Conservation (phyloP, 2,113 vertebrate genomes). For the Chloropsis cyanopogon region DNA sequence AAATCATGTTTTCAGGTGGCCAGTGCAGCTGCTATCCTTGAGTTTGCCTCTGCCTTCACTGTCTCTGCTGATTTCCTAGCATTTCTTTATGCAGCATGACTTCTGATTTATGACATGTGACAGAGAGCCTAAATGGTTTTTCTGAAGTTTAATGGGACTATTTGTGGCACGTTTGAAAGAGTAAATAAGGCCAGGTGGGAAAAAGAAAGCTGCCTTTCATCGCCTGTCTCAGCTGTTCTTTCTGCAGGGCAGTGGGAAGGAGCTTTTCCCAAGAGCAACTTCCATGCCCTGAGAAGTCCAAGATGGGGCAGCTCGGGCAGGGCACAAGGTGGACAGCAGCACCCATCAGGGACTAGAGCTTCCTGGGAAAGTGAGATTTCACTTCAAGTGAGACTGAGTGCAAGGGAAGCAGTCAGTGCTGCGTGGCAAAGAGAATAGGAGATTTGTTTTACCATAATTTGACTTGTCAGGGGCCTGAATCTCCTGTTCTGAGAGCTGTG, state of each 20-base stretch:
- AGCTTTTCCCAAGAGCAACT: neutral
- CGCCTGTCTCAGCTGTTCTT: neutral
- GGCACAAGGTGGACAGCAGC: neutral
- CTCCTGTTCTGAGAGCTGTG: neutral
- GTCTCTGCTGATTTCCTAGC: neutral
- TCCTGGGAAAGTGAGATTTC: neutral
- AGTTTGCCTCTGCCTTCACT: neutral
- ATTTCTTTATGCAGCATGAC: neutral
- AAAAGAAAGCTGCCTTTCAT: neutral
- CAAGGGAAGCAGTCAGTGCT: neutral
- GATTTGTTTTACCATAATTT: neutral
- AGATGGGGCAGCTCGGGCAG: accelerated
- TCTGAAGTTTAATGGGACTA: neutral
- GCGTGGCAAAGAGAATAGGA: accelerated
- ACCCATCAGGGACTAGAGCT: neutral
- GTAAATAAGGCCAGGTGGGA: neutral
- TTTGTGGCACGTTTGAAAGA: neutral
- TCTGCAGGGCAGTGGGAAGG: neutral
- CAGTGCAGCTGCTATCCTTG: neutral
- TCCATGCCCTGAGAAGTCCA: no score
- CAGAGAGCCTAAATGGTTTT: neutral
- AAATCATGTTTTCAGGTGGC: neutral
- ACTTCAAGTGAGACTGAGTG: neutral
- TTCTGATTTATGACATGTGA: neutral
- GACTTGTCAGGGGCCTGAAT: neutral